Evolutionary conservation across 1,140 invertebrate species (phyloP), one percentile per base, ranked within the genome.

Genomic region (Formica exsecta): DNA sequence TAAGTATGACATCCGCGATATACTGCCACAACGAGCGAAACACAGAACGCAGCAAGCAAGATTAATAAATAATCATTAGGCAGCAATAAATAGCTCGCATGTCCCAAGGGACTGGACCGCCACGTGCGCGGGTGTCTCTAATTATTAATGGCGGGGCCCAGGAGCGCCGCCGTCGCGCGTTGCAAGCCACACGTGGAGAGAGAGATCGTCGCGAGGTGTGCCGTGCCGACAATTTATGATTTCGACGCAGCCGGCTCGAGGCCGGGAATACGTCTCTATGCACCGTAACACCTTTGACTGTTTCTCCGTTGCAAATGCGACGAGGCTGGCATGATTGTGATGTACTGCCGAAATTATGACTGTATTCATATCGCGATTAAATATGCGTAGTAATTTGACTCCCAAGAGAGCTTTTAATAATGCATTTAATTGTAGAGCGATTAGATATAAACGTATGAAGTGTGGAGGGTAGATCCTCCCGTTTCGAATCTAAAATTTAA

Each of bases 21-120:
- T 32, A 62, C 16, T 11, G 7, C 29, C n/a, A 6, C 32, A n/a
- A 29, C 44, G 25, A 36, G 74, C 77, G 84, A 90, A 87, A 87
- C 85, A 89, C 85, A 66, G 81, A 41, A n/a, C 85, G 75, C 66
- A 64, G 87, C 74, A 54, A 54, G 44, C 61, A 80, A 88, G 88
- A 92, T 93, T 92, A 93, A 93, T 93, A 93, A 93, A 93, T 93
- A 93, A 93, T 92, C 90, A 93, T 93, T 92, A 93, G 87, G 77
- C 88, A 86, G 90, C 90, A 93, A 93, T 92, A 93, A 93, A 93
- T 93, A 93, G 91, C 76, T 51, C 71, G 75, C 64, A 65, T 75
- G 71, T 87, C 85, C 84, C 81, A 68, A 7, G 73, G 64, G 77
- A 83, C 83, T 54, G 73, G 54, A 64, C 66, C 80, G 62, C 41